Conservation (phyloP, 2,113 vertebrate genomes). For the Cinclus mexicanus region DNA sequence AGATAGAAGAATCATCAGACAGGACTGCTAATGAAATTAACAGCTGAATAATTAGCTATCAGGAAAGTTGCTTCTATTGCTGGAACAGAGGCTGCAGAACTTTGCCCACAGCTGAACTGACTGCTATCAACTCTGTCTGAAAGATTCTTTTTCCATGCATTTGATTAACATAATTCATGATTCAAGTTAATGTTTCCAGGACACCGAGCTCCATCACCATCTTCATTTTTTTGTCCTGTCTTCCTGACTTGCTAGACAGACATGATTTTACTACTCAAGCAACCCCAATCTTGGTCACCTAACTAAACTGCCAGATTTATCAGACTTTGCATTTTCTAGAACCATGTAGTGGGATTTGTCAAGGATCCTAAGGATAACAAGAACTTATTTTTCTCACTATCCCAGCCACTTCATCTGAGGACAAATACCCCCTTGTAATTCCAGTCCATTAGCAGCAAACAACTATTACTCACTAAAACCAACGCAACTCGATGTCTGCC, state of each 20-base stretch:
- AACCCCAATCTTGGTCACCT: background rate
- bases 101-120: background rate
- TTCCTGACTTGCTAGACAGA: background rate
- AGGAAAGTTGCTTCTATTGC: background rate
- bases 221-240: background rate
- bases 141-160: background rate
- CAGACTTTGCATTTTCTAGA: background rate
- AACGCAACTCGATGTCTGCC: background rate
- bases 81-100: background rate
- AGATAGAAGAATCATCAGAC: background rate
- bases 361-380: background rate
- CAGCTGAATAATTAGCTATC: background rate
- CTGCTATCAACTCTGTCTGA: background rate
- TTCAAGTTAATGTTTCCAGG: background rate
- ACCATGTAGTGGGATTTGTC: background rate
- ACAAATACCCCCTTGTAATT: background rate
- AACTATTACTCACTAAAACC: background rate
- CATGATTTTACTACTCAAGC: background rate
- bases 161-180: background rate
- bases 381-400: background rate
- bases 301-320: background rate
- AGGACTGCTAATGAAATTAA: background rate
- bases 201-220: background rate
- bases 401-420: background rate
- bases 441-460: background rate